Percentiles rank a stretch among this genome's conserved stretches.
These are phyloP conservation scores for Drosophila algonquin DNA, from an alignment of 2,888 invertebrate genomes.

Conservation along the genomic window DNA sequence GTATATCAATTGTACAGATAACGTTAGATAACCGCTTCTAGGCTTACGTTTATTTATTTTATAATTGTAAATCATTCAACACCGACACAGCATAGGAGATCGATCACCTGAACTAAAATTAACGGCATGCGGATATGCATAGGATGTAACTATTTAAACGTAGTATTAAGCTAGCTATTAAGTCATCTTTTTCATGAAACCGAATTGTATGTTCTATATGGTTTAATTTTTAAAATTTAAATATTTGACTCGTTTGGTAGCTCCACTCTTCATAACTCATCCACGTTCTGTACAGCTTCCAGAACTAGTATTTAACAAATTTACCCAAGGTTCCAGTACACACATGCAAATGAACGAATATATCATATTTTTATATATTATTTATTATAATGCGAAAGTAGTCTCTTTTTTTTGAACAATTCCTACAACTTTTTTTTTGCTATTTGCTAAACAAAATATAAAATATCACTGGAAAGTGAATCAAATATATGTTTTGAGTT, in stretches of 20 bases:
- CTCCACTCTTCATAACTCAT: not conserved
- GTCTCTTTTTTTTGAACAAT: constrained; percentile 47
- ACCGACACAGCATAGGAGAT: not conserved
- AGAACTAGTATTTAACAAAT: not conserved
- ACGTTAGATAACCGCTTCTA: not conserved
- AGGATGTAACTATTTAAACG: not conserved
- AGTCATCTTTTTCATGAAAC: not conserved
- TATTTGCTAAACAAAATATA: constrained; percentile 64
- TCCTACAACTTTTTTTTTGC: constrained; percentile 45
- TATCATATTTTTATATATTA: not conserved
- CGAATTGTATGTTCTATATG: not conserved
- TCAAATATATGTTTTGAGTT: constrained; percentile 13
- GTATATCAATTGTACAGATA: not conserved
- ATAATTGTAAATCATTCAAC: not conserved
- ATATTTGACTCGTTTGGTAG: not conserved
- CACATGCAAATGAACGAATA: not conserved
- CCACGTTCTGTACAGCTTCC: not conserved
- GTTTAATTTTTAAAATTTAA: not conserved
- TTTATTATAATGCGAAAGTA: constrained; percentile 17
- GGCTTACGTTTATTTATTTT: not conserved
- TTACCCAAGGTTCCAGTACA: not conserved
- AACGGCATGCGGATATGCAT: not conserved
- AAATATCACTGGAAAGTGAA: constrained; percentile 68
- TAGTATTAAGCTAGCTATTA: not conserved
- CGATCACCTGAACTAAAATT: constrained; percentile 1